Base-by-base conservation (phyloP, 2,888 invertebrate species). In the Capitulum mitella region DNA sequence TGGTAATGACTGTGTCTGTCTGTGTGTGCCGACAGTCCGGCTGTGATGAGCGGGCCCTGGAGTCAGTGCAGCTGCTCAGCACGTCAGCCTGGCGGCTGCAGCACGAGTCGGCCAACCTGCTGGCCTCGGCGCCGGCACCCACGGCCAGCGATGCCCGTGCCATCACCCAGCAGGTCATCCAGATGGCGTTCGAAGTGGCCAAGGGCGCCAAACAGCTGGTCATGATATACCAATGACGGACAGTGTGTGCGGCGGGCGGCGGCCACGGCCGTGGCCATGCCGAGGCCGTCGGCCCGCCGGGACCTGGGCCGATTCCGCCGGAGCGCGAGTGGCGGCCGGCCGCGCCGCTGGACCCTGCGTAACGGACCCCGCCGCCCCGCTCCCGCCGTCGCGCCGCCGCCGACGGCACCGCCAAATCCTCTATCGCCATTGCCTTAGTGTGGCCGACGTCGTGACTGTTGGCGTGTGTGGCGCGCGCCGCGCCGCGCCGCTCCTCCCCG, bases 161-260 rank as follows among this genome's bases (percentile, higher is more conserved):
- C 70, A 70, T 70, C 70, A 70, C 70, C 12, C 70, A 70, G 70
- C 70, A 70, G 70, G 70, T 70, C 37, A 70, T 70, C 34, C 70
- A 70, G 70, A 70, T 70, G 70, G 70, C 70, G 26, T 70, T 70
- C 70, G 70, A 70, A 37, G 70, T 70, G 70, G 70, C 70, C 70
- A 70, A 70, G 40, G 70, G 70, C 70, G 70, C 70, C 70, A 70
- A 70, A 26, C 70, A 70, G 70, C 70, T 70, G 70, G 70, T 70
- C 14, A 70, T 70, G 70, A 70, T 70, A 6, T 70, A 70, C 70
- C 70, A 70, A 70, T 70, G 70, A 70, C 40, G 6, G 43, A 5
- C 43, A 12, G 12, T 5, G 43, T 5, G 43, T 5, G 43, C 5
- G 12, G 43, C 43, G 43, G 43, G 6, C 43, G 70, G 70, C 70